These are phyloP conservation scores for Enteromius viviparus DNA, from an alignment of 2,797 vertebrate genomes.

Conservation along the genomic window DNA sequence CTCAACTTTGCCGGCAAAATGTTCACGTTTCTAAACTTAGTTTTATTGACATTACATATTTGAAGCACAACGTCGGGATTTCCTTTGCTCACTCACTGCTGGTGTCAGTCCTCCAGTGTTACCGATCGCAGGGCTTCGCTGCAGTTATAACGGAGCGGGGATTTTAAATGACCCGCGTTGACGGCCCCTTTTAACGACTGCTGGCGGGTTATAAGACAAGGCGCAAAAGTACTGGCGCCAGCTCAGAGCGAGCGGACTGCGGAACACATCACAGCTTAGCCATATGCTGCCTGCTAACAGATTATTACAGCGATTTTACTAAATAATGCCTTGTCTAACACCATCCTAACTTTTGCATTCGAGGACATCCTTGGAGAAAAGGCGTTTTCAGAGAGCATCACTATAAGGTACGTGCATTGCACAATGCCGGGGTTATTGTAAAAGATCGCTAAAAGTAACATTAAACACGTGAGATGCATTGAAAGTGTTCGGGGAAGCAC, in stretches of 20 bases:
- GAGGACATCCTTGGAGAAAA: constrained; percentile 58
- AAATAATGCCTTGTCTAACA: neutral
- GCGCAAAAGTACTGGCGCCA: constrained; percentile 70
- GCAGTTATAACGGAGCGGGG: constrained; percentile 65
- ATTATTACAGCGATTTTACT: neutral
- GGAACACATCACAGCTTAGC: constrained; percentile 30
- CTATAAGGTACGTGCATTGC: constrained; percentile 67
- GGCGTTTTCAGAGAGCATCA: constrained; percentile 62
- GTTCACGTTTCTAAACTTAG: constrained; percentile 18
- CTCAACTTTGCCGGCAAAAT: constrained; percentile 62
- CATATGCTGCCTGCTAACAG: constrained; percentile 33
- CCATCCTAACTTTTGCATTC: neutral
- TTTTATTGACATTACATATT: neutral
- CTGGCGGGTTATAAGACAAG: constrained; percentile 70
- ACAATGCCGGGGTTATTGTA: neutral
- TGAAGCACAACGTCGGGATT: neutral
- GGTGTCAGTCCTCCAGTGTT: neutral
- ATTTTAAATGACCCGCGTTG: constrained; percentile 72
- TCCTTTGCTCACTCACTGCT: neutral
- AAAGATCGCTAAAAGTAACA: neutral
- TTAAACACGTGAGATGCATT: neutral
- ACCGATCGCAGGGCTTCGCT: constrained; percentile 31
- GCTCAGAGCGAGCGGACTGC: constrained; percentile 65
- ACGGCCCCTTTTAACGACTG: constrained; percentile 65
- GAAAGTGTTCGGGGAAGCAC: neutral